Evolutionary conservation across 2,888 invertebrate species (phyloP).

Genomic region (Cataglyphis albicans): DNA sequence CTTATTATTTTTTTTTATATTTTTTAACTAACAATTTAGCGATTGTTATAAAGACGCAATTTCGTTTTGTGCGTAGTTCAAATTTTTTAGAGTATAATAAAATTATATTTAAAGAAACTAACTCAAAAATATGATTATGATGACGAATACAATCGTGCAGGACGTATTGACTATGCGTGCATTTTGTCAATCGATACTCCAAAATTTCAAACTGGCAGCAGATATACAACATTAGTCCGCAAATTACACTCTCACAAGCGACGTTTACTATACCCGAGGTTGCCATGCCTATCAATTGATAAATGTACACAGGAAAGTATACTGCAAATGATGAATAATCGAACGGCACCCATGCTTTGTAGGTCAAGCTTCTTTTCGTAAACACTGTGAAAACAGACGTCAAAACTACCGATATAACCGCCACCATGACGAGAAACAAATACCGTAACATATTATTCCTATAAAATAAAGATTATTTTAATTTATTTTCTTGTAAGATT

Average conservation of each 20-base stretch:
- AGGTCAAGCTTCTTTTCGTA: slow-evolving; percentile 60
- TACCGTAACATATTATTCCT: slow-evolving; percentile 42
- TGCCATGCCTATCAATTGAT: slow-evolving; percentile 60
- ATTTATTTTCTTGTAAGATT: neutral
- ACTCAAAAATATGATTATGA: slow-evolving; percentile 31
- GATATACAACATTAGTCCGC: slow-evolving; percentile 66
- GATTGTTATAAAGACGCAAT: neutral
- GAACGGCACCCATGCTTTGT: slow-evolving; percentile 70
- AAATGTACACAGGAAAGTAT: slow-evolving; percentile 61
- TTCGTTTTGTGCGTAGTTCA: neutral
- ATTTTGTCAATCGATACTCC: slow-evolving; percentile 57
- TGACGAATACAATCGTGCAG: slow-evolving; percentile 35
- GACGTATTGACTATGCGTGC: slow-evolving; percentile 6
- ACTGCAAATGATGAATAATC: slow-evolving; percentile 48
- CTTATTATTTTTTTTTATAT: neutral
- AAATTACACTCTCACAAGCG: slow-evolving; percentile 66
- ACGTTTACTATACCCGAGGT: slow-evolving; percentile 55
- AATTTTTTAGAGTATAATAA: neutral
- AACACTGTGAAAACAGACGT: slow-evolving; percentile 58
- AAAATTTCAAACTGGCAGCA: slow-evolving; percentile 72
- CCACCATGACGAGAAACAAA: slow-evolving; percentile 32
- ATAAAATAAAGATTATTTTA: slow-evolving; percentile 25
- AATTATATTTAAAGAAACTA: slow-evolving; percentile 11
- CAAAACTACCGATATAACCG: slow-evolving; percentile 49
- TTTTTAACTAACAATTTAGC: neutral